Evolutionary conservation across 2,888 invertebrate species (phyloP), one percentile per base, ranked within the genome.

Genomic region (Podotricha telesiphe): DNA sequence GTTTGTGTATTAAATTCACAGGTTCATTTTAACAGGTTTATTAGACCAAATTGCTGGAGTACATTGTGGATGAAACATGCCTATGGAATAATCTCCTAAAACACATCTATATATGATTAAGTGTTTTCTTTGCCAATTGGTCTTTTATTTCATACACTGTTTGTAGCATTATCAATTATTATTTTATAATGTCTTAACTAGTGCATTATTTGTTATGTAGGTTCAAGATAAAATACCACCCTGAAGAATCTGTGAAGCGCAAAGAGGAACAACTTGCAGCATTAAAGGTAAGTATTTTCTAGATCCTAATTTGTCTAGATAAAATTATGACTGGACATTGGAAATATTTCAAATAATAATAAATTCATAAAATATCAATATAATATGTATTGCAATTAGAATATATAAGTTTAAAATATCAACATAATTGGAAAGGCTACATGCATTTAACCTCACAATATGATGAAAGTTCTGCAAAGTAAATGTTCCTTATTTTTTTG

Each of bases 171-270:
- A 22, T 40, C 2, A 5, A 8, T 15, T 8, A 50, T 42, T 19
- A 20, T 62, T 1, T 34, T 55, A 62, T 7, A 47, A 40, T 34
- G 22, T 59, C n/a, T 22, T 59, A 22, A 45, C 22, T 22, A 22
- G 11, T 20, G 17, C n/a, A 17, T 59, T 59, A n/a, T 59, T 59
- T 59, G 59, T 59, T 45, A 45, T 84, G 69, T 93, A 99, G 99
- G 99, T 99, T 99, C 95, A 98, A 99, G 93, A 96, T 97, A 79
- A 99, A 99, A 94, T 99, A 99, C 85, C 99, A 99, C 88, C 99
- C 99, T 3, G 98, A 98, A 87, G 99, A 99, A 83, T 97, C 97
- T 65, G 94, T 96, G 42, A 98, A 97, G 86, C 94, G 98, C 68
- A 97, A 97, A 86, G 97, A 97, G 19, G 98, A 99, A 82, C 97